Conservation (phyloP, 2,797 vertebrate genomes). For the Syncerus caffer region DNA sequence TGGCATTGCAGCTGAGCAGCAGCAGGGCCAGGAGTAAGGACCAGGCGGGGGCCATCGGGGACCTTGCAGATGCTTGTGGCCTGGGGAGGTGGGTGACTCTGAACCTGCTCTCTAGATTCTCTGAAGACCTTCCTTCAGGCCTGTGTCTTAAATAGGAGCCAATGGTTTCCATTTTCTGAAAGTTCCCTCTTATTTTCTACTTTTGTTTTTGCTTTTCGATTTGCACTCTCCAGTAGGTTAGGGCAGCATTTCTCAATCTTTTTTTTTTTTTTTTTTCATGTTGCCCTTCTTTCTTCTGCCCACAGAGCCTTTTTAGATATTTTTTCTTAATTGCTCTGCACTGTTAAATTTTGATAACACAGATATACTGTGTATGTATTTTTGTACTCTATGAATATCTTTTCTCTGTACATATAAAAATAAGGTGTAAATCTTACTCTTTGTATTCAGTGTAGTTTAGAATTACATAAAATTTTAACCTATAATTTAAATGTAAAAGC, state of each 20-base stretch:
- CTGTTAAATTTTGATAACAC: neutral
- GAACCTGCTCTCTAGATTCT: neutral
- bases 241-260: neutral
- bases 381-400: neutral
- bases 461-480: neutral
- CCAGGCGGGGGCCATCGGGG: too few species aligned
- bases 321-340: neutral
- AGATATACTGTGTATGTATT: neutral
- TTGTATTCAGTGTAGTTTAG: neutral
- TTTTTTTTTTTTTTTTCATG: neutral
- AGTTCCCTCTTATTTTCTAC: too few species aligned
- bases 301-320: neutral
- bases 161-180: too few species aligned
- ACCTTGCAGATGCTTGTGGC: too few species aligned
- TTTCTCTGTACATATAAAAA: neutral
- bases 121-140: neutral
- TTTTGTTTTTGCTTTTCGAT: too few species aligned
- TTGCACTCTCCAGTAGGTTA: neutral
- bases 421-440: neutral
- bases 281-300: neutral
- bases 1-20: neutral
- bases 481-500: neutral
- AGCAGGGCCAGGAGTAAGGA: neutral
- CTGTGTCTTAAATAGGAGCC: neutral
- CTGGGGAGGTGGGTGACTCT: neutral